A percentile compares a stretch with the other conserved stretches of the same genome.
phyloP scores from a whole-genome alignment of 1,140 invertebrate species.

The Cardiocondyla obscurior region DNA sequence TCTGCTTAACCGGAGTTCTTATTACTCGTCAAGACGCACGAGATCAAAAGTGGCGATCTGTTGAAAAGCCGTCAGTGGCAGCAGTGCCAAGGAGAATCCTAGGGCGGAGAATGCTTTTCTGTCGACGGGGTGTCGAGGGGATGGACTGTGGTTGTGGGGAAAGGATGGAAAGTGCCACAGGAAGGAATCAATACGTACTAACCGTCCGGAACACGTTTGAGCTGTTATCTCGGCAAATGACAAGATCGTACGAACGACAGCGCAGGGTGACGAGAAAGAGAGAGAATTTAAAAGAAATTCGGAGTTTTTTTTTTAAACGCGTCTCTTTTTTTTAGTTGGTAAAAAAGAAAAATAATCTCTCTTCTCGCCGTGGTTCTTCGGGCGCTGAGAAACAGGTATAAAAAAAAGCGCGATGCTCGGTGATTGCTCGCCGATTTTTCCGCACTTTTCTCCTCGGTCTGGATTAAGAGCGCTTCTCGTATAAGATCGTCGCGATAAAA shows the following conservation, averaged over 20 bases:
- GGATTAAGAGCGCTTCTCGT: slow-evolving; percentile 10
- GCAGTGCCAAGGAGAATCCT: slow-evolving; percentile 51
- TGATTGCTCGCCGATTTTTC: not conserved
- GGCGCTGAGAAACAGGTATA: not conserved
- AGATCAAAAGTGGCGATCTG: slow-evolving; percentile 61
- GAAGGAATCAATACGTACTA: slow-evolving; percentile 73
- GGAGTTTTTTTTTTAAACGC: not conserved
- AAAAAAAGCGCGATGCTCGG: slow-evolving; percentile 27
- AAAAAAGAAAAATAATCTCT: slow-evolving; percentile 24
- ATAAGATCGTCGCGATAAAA: not conserved
- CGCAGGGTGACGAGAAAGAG: not conserved
- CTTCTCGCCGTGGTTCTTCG: not conserved
- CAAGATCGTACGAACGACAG: slow-evolving; percentile 8
- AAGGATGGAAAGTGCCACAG: slow-evolving; percentile 56
- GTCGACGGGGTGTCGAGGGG: slow-evolving; percentile 10
- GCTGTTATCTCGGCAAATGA: slow-evolving; percentile 53
- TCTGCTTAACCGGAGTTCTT: slow-evolving; percentile 52
- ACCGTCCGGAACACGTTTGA: slow-evolving; percentile 69
- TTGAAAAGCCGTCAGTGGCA: slow-evolving; percentile 32
- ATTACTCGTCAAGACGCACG: slow-evolving; percentile 37
- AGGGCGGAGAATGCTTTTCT: slow-evolving; percentile 60
- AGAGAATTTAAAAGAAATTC: slow-evolving; percentile 12
- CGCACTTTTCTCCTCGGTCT: not conserved
- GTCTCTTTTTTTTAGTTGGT: not conserved
- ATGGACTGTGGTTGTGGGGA: slow-evolving; percentile 26